A percentile compares a stretch with the other conserved stretches of the same genome.
Conservation (phyloP, 2,888 invertebrate species). For the Amorpha juglandis region DNA sequence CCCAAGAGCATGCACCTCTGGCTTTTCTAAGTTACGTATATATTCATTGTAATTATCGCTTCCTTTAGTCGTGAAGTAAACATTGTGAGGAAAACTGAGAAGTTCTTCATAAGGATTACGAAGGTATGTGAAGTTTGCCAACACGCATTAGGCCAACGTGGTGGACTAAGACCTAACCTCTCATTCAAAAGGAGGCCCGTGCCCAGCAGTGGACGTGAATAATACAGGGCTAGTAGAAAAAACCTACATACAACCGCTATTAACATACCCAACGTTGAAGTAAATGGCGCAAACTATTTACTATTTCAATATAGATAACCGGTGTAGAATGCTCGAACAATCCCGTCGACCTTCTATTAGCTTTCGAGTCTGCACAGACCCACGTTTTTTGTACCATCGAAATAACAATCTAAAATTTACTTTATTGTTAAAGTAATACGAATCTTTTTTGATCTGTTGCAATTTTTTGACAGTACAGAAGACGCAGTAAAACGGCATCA, state of each 20-base stretch:
- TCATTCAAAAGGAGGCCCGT: too few species aligned
- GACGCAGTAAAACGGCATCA: slow-evolving; percentile 12
- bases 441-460: not conserved
- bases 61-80: too few species aligned
- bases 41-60: too few species aligned
- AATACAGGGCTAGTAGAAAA: too few species aligned
- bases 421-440: not conserved
- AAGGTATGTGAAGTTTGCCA: too few species aligned
- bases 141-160: too few species aligned
- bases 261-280: not conserved
- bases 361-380: slow-evolving; percentile 7
- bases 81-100: too few species aligned
- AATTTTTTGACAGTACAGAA: not conserved
- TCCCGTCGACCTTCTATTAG: slow-evolving; percentile 13
- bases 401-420: not conserved
- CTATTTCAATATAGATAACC: not conserved
- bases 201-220: too few species aligned
- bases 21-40: too few species aligned
- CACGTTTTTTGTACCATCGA: slow-evolving; percentile 1
- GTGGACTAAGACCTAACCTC: too few species aligned
- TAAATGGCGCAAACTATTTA: slow-evolving; percentile 5
- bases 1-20: too few species aligned
- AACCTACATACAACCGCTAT: not conserved
- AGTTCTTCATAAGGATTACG: too few species aligned
- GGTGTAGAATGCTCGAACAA: slow-evolving; percentile 2